Conservation (phyloP, 2,797 vertebrate genomes). For the Pristis pectinata region DNA sequence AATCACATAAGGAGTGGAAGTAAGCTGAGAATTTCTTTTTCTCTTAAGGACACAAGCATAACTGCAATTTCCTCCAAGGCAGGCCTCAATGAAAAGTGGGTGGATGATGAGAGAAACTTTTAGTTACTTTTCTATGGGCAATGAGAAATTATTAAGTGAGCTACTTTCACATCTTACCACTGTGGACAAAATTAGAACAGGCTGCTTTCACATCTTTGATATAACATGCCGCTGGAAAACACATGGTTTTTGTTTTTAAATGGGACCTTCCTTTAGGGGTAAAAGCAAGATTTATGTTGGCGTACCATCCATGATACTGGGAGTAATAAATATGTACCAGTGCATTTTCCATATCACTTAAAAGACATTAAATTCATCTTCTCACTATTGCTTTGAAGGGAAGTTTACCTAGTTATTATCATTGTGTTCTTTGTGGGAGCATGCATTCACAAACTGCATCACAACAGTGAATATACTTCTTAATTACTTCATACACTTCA, state of each 20-base stretch:
- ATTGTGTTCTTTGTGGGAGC: no score
- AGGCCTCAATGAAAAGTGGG: neutral
- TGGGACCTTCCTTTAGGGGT: neutral
- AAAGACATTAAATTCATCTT: neutral
- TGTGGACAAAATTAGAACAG: neutral
- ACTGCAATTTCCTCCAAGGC: neutral
- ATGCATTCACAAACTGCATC: no score
- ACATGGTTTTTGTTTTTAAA: neutral
- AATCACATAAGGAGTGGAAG: neutral
- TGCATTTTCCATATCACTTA: neutral
- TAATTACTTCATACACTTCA: no score
- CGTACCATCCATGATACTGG: neutral
- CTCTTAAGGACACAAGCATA: neutral
- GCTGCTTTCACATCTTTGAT: neutral
- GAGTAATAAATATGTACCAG: neutral
- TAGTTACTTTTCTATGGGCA: neutral
- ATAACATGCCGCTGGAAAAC: neutral
- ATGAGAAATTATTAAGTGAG: neutral
- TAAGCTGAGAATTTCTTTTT: neutral
- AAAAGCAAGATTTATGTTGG: neutral
- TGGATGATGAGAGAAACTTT: neutral
- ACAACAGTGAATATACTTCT: no score
- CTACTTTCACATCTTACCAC: neutral
- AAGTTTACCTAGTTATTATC: neutral
- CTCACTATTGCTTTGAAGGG: neutral